Percentiles rank a stretch among this genome's conserved stretches.
Conservation (phyloP, 2,888 invertebrate genomes). For the Eugnorisma glareosa region DNA sequence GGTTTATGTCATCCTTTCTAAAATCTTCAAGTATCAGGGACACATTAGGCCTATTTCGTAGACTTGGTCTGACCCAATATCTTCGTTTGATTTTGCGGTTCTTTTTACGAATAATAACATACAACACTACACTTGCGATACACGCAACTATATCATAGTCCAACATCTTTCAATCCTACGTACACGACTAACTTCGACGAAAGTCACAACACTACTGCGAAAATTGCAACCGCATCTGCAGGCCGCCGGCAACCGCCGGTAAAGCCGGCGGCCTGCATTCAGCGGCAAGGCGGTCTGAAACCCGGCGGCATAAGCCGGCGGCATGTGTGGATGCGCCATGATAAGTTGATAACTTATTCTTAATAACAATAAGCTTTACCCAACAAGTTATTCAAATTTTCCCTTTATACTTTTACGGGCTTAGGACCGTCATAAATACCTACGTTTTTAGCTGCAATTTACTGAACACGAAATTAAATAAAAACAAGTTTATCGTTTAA, state of each 20-base stretch:
- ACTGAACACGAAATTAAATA: too few species aligned
- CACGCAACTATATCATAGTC: constrained; percentile 55
- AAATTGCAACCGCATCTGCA: constrained; percentile 42
- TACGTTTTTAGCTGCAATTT: too few species aligned
- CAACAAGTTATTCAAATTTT: too few species aligned
- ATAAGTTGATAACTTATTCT: too few species aligned
- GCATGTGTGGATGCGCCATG: constrained; percentile 51
- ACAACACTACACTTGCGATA: constrained; percentile 58
- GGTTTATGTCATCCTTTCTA: constrained; percentile 50
- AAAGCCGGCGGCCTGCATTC: constrained; percentile 39
- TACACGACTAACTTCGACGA: constrained; percentile 54
- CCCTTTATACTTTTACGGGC: too few species aligned
- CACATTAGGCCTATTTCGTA: constrained; percentile 47
- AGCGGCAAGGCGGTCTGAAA: constrained; percentile 50
- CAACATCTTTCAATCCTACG: constrained; percentile 52
- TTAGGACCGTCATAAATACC: too few species aligned
- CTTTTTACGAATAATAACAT: constrained; percentile 59
- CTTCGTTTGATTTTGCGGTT: constrained; percentile 59
- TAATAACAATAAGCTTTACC: too few species aligned
- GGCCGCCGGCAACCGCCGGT: constrained; percentile 41
- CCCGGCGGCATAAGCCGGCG: too few species aligned
- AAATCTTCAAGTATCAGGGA: constrained; percentile 55
- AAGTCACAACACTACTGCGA: constrained; percentile 53
- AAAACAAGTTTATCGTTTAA: too few species aligned
- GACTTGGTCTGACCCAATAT: constrained; percentile 59